phyloP scores from a whole-genome alignment of 2,797 vertebrate species.

The Pseudochromis fuscus region DNA sequence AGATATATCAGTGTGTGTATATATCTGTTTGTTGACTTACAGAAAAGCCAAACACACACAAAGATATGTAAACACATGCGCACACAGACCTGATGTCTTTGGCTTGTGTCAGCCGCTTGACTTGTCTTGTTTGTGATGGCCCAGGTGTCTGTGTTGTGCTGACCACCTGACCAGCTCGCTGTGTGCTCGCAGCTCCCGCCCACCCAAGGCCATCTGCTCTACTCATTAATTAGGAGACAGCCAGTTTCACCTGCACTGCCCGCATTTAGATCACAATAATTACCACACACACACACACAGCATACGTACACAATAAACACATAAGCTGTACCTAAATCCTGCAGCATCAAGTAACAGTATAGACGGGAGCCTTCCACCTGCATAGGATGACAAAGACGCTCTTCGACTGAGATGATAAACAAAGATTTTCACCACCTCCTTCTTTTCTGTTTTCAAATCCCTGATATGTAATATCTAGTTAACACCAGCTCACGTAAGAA shows the following conservation, averaged over 20 bases:
- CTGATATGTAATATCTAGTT: background rate
- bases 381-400: constrained; percentile 20
- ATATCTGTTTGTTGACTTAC: constrained; percentile 35
- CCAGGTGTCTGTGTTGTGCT: constrained; percentile 81
- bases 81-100: constrained; percentile 38
- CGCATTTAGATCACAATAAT: constrained; percentile 87
- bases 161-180: constrained; percentile 78
- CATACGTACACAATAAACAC: constrained; percentile 50
- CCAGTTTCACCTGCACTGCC: constrained; percentile 87
- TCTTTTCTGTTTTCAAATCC: constrained; percentile 6
- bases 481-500: background rate
- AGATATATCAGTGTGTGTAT: background rate
- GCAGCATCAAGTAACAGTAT: constrained; percentile 25
- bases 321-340: constrained; percentile 13
- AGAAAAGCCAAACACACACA: constrained; percentile 6
- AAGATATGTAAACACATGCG: constrained; percentile 27
- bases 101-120: constrained; percentile 59
- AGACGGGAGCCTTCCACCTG: constrained; percentile 2
- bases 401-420: background rate
- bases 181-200: constrained; percentile 78
- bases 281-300: constrained; percentile 70
- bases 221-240: constrained; percentile 86
- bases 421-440: constrained; percentile 3
- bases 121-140: constrained; percentile 66
- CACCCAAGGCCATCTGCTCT: constrained; percentile 86